Base-by-base conservation (phyloP, 1,140 invertebrate species). In the Arion vulgaris region DNA sequence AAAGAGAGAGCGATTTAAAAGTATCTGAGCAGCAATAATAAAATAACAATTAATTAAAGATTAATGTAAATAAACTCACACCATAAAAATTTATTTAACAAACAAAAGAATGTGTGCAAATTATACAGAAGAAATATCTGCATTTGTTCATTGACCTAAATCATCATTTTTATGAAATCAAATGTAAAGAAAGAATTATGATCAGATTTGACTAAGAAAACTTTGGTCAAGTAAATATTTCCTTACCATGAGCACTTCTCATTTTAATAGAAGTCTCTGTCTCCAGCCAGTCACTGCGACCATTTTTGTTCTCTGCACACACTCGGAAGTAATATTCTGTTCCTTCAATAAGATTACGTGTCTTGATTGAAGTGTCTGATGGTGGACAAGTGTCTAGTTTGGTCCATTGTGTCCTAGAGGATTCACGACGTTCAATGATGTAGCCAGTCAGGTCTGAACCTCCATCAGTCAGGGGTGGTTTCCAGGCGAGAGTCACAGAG, bases 281-380 rank as follows among this genome's bases (percentile, higher is more conserved):
- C 85, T 97, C 96, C 13, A 99, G 91, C 36, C 98, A 97, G 80
- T 98, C 96, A 39, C 97, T 98, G 15, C 97, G 93, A 1, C 98
- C 98, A 87, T 99, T 98, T 87, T 98, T 97, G 93, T 99, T 99
- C 92, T 99, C 98, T 49, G 98, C 98, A 69, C 96, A 94, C 0
- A 99, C 95, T 76, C 98, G 94, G 94, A 99, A 99, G 87, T 95
- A 95, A 92, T 99, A 99, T 69, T 90, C 86, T 32, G 83, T 85
- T 73, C 86, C 85, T 68, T 87, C 86, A n/a, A 85, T 84, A 7
- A 90, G 87, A 73, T 85, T 87, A 1, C 66, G 83, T 34, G 82
- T 81, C 32, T 81, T 86, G 36, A 77, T 34, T 34, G 82, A 74
- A 23, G 83, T 85, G 5, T 84, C 81, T 49, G 82, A 66, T 17